A percentile compares a stretch with the other conserved stretches of the same genome.
These are phyloP conservation scores for Conops quadrifasciatus DNA, from an alignment of 2,888 invertebrate species.

Conservation along the genomic window DNA sequence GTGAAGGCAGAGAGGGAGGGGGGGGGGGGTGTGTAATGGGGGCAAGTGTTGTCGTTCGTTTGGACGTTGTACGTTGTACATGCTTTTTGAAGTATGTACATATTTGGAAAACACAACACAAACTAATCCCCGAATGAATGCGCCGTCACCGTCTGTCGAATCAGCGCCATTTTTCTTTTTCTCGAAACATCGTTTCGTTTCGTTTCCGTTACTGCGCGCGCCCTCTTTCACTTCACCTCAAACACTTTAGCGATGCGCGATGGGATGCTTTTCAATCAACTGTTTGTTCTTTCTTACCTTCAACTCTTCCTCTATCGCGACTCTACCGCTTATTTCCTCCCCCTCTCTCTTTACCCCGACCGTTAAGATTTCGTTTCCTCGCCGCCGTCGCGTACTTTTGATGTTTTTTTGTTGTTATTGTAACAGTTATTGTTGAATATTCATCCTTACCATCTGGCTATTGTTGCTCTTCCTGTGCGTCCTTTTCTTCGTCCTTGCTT, in stretches of 20 bases:
- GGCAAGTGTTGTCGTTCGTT: background rate
- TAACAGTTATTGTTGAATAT: too few relatives aligned
- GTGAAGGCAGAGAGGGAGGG: background rate
- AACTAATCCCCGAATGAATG: conserved; percentile 13
- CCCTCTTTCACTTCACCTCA: background rate
- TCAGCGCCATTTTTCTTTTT: background rate
- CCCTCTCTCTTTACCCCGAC: too few relatives aligned
- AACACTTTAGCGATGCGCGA: background rate
- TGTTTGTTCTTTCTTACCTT: background rate
- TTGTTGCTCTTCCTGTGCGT: too few relatives aligned
- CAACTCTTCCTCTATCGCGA: background rate
- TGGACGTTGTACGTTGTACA: background rate
- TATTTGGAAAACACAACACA: background rate
- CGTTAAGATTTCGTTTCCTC: too few relatives aligned
- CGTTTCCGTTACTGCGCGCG: background rate
- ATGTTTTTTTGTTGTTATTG: too few relatives aligned
- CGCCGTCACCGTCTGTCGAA: background rate
- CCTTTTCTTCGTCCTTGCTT: too few relatives aligned
- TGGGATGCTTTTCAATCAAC: conserved; percentile 10
- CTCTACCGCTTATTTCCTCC: background rate
- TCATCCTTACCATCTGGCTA: too few relatives aligned
- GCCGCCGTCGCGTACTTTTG: too few relatives aligned
- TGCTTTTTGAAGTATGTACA: background rate
- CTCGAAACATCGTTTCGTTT: background rate
- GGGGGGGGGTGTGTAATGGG: background rate